Conservation (phyloP, 2,113 vertebrate genomes). For the Propithecus coquereli region DNA sequence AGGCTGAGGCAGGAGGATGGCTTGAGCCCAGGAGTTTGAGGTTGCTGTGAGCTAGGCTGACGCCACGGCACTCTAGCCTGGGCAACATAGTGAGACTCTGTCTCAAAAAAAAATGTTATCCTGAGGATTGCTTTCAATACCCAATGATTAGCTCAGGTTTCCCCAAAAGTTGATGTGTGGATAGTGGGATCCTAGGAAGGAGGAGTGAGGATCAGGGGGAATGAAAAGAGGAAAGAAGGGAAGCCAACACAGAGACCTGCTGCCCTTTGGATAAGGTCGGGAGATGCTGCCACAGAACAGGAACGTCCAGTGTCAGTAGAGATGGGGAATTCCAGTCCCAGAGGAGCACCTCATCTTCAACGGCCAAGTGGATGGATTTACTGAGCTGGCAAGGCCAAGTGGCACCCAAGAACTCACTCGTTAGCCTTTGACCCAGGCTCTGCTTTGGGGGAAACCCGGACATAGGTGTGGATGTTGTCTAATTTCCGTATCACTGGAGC, state of each 20-base stretch:
- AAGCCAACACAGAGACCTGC: too few species aligned
- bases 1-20: too few species aligned
- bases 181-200: not conserved
- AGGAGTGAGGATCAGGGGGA: not conserved
- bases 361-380: not conserved
- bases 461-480: not conserved
- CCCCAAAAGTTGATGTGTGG: not conserved
- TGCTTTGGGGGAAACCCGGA: not conserved
- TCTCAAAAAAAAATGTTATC: not conserved
- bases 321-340: not conserved
- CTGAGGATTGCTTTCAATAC: not conserved
- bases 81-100: too few species aligned
- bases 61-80: too few species aligned
- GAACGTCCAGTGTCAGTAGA: rapidly evolving
- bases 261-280: not conserved
- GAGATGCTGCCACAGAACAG: not conserved
- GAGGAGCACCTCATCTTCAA: not conserved
- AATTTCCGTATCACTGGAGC: not conserved
- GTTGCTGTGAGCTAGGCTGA: too few species aligned
- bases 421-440: not conserved
- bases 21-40: too few species aligned
- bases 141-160: not conserved
- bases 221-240: not conserved
- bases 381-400: not conserved
- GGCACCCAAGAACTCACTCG: too few species aligned